A percentile compares a stretch with the other conserved stretches of the same genome.
These are phyloP conservation scores for Scomber colias DNA, from an alignment of 2,113 vertebrate genomes.

Conservation along the genomic window DNA sequence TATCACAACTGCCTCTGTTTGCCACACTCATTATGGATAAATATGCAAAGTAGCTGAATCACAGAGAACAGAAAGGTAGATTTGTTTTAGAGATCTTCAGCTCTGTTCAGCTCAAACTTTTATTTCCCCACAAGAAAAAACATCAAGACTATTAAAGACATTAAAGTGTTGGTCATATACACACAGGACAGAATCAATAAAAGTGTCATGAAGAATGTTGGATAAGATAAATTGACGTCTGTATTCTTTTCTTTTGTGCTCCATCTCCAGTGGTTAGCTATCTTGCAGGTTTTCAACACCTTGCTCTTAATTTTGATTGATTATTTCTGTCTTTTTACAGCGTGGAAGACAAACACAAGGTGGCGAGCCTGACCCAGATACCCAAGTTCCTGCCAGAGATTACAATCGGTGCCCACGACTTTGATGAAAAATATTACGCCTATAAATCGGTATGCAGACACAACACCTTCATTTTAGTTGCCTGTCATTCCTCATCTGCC, in stretches of 20 bases:
- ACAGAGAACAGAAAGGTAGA: background rate
- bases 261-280: too few relatives aligned
- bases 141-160: too few relatives aligned
- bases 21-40: background rate
- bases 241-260: background rate
- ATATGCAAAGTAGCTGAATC: slow-evolving; percentile 8
- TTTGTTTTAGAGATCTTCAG: background rate
- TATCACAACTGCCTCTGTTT: background rate
- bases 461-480: too few relatives aligned
- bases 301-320: background rate
- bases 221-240: background rate
- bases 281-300: background rate
- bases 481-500: too few relatives aligned
- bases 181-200: too few relatives aligned
- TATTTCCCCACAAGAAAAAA: too few relatives aligned
- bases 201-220: too few relatives aligned
- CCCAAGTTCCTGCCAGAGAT: slow-evolving; percentile 90
- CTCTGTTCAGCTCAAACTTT: too few relatives aligned
- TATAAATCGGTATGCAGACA: slow-evolving; percentile 84
- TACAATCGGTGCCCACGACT: slow-evolving; percentile 88
- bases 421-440: slow-evolving; percentile 74
- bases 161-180: too few relatives aligned
- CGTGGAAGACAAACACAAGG: slow-evolving; percentile 86
- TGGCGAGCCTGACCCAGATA: slow-evolving; percentile 78
- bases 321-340: slow-evolving; percentile 68